Base-by-base conservation (phyloP, 2,113 vertebrate species). In the Spheniscus mendiculus region DNA sequence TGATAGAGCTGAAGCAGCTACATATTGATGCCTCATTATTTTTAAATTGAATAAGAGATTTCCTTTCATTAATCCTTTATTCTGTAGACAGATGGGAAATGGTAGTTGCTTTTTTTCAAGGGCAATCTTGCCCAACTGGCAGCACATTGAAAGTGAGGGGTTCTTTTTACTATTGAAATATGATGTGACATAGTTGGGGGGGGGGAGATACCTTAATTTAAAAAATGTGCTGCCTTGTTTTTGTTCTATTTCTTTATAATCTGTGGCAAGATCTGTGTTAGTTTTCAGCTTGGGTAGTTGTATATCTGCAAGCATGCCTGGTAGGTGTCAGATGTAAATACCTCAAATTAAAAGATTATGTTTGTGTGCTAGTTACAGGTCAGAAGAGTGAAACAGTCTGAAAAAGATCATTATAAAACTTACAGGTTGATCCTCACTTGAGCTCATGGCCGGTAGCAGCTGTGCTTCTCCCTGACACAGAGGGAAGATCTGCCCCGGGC, bases 61-160 rank as follows among this genome's bases (percentile, higher is more conserved):
- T 96, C 59, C 59, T 93, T 90, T 94, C 70, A 91, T 97, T 91
- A 87, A 66, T 94, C 52, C 67, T 94, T 82, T 85, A 61, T 87
- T 85, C 84, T 52, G 23, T 40, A 83, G 84, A 45, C 52, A 91
- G 56, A 87, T 69, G 66, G 87, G 74, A 86, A 79, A 65, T 6
- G 2, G 40, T 86, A 80, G 40, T 30, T 90, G 49, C 45, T 73
- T 91, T 93, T 73, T 87, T 74, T 11, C 70, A 69, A 61, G 78
- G 82, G 44, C 49, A 88, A 29, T 91, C 94, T 90, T 2, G 5
- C 45, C 73, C 58, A 65, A 38, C n/a, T 73, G 34, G 42, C 66
- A 86, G 49, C 23, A 71, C 12, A 4, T 12, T 30, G 70, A 55
- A 81, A 82, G 49, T 66, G 56, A 47, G 26, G 12, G 12, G 1